Base-by-base conservation (phyloP, 2,113 vertebrate genomes). In the Odontesthes bonariensis region DNA sequence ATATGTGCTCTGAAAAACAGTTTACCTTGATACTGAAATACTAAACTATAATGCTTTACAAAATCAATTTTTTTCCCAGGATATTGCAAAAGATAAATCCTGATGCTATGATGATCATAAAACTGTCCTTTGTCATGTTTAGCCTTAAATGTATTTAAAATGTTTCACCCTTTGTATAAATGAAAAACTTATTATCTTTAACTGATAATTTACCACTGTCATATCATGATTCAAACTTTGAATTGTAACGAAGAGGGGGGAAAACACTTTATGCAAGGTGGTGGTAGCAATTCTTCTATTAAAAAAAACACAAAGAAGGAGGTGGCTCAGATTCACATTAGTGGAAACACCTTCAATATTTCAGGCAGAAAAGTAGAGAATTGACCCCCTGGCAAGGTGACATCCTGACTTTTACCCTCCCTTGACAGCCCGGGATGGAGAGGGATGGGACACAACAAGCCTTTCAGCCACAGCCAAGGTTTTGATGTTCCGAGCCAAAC, bases 401-500 rank as follows among this genome's bases (percentile, higher is more conserved):
- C 85, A 90, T 83, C 35, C 79, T 85, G 88, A 89, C 89, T 91
- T 87, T 66, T 85, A 74, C 74, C 83, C 81, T 76, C 77, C 77
- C 81, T 69, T 54, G 51, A 83, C 81, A 82, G 84, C 33, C 65
- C 13, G 10, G 82, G 81, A 91, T 86, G 83, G 84, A 73, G 57
- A 76, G 83, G 84, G 78, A 85, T 17, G 74, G 86, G 87, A 83
- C 80, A 83, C 81, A 84, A 84, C 87, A 81, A 86, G 73, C 75
- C 86, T 91, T 93, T 91, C 83, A 92, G 87, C 87, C 83, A 76
- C 69, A 86, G 91, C 89, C 91, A 92, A 88, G 89, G 91, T 91
- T 93, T 93, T 90, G 89, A 92, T 92, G 84, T 90, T 90, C 88
- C 73, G 84, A 91, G 89, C 87, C 88, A 81, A 92, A 90, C 87